Base-by-base conservation (phyloP, 2,797 vertebrate species). In the Pseudocheirus occidentalis region DNA sequence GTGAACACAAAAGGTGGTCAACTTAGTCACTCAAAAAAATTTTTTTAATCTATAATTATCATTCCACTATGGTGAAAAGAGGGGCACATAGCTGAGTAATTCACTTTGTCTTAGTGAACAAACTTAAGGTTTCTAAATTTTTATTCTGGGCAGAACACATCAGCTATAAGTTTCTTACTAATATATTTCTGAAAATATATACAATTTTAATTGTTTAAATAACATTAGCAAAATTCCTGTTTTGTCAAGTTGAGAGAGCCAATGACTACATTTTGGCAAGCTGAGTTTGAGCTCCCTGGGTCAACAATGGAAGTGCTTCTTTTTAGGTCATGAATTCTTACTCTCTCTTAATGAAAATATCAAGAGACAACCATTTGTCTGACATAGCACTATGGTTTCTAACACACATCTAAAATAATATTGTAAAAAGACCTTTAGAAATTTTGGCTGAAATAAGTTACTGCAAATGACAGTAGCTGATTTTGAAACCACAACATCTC, bases 401-500 rank as follows among this genome's bases (percentile, higher is more conserved):
- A 87, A 27, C 73, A 27, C 2, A 55, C 66, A 93, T 94, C 56
- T 62, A 96, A 11, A 54, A 31, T 93, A 53, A 16, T 92, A 90
- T 16, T 57, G 24, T 56, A 97, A 12, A 12, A 3, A 95, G 92
- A 81, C 34, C 92, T 93, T 95, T 53, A 92, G 29, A 90, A 54
- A 53, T 34, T 90, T 90, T 90, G 92, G 90, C 97, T 97, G 98
- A 98, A 98, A 98, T 96, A 98, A 98, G 97, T 97, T 98, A 97
- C 96, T 98, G 98, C 95, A 96, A 97, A 97, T 97, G 95, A 98
- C 97, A 98, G 97, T 92, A 96, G 96, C 97, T 97, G 97, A 96
- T 98, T 98, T 98, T 98, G 97, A 97, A 98, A 98, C 96, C 97
- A 98, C 95, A 97, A 97, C 96, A 98, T 98, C 93, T 98, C 98